A percentile compares a stretch with the other conserved stretches of the same genome.
These are phyloP conservation scores for Antedon mediterranea DNA, from an alignment of 53 echinoderm and acorn worm species.

Conservation along the genomic window DNA sequence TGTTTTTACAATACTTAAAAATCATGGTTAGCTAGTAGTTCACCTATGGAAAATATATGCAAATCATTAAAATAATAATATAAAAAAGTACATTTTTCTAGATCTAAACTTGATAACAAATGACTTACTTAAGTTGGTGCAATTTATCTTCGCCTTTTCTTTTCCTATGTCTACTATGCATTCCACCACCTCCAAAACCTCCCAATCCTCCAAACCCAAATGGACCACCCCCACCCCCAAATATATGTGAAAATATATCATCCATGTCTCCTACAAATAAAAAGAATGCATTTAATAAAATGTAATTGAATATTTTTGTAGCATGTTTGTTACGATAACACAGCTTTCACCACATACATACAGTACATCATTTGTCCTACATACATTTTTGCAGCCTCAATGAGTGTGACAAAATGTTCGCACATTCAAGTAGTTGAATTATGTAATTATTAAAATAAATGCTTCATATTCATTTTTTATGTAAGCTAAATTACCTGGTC, in stretches of 20 bases:
- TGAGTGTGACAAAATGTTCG: background rate
- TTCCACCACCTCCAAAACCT: too few relatives aligned
- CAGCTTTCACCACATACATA: too few relatives aligned
- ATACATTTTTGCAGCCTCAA: too few relatives aligned
- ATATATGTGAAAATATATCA: slow-evolving; percentile 92
- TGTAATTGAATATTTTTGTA: too few relatives aligned
- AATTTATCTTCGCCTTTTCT: slow-evolving; percentile 91
- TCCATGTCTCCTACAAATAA: slow-evolving; percentile 49
- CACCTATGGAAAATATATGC: too few relatives aligned
- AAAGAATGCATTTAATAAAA: background rate
- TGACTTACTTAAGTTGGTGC: slow-evolving; percentile 72
- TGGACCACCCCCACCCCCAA: slow-evolving; percentile 76
- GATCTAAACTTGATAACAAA: too few relatives aligned
- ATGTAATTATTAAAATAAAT: background rate
- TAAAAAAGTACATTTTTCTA: background rate
- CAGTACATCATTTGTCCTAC: too few relatives aligned
- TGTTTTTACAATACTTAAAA: too few relatives aligned
- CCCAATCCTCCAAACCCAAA: slow-evolving; percentile 44
- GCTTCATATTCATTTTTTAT: background rate
- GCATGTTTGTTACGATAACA: too few relatives aligned
- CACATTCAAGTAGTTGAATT: background rate
- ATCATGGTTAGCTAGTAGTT: too few relatives aligned
- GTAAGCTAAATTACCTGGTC: slow-evolving; percentile 34
- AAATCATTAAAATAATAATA: background rate
- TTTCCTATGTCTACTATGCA: slow-evolving; percentile 33